Base-by-base conservation (phyloP, 2,888 invertebrate genomes). In the Andrena bicolor region DNA sequence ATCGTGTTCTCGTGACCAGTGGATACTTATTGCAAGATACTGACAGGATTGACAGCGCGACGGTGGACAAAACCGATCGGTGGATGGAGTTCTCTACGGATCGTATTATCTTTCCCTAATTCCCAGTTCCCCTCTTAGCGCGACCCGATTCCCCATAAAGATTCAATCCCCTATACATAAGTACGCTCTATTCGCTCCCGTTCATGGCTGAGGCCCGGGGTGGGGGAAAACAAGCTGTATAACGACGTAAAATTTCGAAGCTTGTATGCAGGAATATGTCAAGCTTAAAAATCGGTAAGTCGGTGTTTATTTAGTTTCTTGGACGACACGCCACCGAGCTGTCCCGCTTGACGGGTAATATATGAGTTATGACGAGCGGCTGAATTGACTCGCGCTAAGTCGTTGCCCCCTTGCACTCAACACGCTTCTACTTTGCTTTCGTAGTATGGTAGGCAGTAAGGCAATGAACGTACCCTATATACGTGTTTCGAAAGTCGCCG, bases 271-370 rank as follows among this genome's bases (percentile, higher is more conserved):
- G 94, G 94, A 95, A 95, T 95, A 95, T 95, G 95, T 95, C 95
- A 94, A 95, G 95, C 94, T 94, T 95, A 94, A 95, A 95, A 95
- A 95, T 95, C 92, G 95, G 95, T 95, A 94, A 95, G 95, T 92
- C 32, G 30, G 48, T 73, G 56, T 73, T 58, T 35, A 69, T 20
- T 61, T 56, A 23, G 20, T 75, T 23, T 32, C 64, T 60, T 51
- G 7, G 41, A 32, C 10, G 64, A 75, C 60, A 16, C 60, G 53
- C n/a, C 30, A n/a, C 61, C 58, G 4, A 58, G 35, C 41, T 28
- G 49, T 60, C 23, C 35, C 56, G 65, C 20, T 60, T 56, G 30
- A 65, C 49, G 49, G 51, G 32, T 60, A 70, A 70, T 41, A 35
- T 41, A 41, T 0, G 41, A 41, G 41, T 16, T 41, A 81, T 23